Evolutionary conservation across 2,797 vertebrate genomes (phyloP).

Genomic region (Melanitta fusca): DNA sequence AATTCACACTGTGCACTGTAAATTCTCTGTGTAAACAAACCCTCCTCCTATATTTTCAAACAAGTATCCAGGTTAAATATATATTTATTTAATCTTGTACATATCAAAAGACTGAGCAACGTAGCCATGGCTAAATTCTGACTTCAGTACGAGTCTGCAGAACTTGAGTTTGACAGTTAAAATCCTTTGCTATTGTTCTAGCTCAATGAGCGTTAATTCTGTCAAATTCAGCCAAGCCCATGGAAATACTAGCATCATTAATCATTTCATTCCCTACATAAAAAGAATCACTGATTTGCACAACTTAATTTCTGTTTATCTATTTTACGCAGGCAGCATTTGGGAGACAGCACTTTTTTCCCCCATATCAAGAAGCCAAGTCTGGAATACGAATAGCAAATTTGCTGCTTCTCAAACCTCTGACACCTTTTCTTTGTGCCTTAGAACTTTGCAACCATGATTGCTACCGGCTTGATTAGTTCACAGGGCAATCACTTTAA

Average conservation of each 20-base stretch:
- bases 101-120: neutral
- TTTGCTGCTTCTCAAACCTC: neutral
- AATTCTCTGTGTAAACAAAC: conserved; percentile 6
- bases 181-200: neutral
- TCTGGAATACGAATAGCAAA: neutral
- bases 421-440: neutral
- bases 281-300: neutral
- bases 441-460: neutral
- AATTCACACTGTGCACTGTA: neutral
- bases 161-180: neutral
- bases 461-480: neutral
- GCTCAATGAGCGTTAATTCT: neutral
- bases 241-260: neutral
- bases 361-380: neutral
- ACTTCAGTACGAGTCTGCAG: neutral
- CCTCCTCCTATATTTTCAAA: neutral
- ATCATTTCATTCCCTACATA: neutral
- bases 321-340: neutral
- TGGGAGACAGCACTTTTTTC: neutral
- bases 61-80: fast-evolving
- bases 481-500: neutral
- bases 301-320: neutral
- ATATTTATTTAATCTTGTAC: neutral
- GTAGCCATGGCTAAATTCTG: neutral
- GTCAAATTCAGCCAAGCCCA: neutral